These are phyloP conservation scores for Dendroctonus valens DNA, from an alignment of 1,140 invertebrate species.

Conservation along the genomic window DNA sequence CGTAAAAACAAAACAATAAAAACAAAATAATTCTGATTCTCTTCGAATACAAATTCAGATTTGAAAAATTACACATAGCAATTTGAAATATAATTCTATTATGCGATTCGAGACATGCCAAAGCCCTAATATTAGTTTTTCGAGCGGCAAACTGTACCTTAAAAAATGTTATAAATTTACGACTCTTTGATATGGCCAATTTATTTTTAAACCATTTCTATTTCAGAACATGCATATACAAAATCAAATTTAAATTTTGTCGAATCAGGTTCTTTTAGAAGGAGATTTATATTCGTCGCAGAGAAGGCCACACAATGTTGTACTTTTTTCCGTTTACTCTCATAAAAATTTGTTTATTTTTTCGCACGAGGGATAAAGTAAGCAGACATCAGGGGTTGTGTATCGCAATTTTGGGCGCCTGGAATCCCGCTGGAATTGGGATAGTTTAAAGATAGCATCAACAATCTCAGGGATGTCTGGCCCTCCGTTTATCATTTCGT, in stretches of 20 bases:
- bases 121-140: no score
- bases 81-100: no score
- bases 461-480: constrained; percentile 46
- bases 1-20: no score
- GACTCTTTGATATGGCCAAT: constrained; percentile 2
- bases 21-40: no score
- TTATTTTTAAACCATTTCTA: constrained; percentile 18
- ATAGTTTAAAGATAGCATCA: constrained; percentile 48
- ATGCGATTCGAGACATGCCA: no score
- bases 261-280: constrained; percentile 29
- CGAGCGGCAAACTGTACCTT: no score
- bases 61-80: no score
- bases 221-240: no score
- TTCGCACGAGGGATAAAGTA: constrained; percentile 38
- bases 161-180: no score
- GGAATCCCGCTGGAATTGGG: constrained; percentile 38
- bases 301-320: constrained; percentile 26
- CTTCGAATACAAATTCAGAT: no score
- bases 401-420: constrained; percentile 47
- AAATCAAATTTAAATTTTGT: constrained; percentile 34
- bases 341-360: constrained; percentile 46
- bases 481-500: constrained; percentile 47
- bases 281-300: constrained; percentile 34
- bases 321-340: constrained; percentile 36
- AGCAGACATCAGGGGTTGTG: constrained; percentile 44